These are phyloP conservation scores for Poeciliopsis infans DNA, from an alignment of 2,797 vertebrate genomes.

Conservation along the genomic window DNA sequence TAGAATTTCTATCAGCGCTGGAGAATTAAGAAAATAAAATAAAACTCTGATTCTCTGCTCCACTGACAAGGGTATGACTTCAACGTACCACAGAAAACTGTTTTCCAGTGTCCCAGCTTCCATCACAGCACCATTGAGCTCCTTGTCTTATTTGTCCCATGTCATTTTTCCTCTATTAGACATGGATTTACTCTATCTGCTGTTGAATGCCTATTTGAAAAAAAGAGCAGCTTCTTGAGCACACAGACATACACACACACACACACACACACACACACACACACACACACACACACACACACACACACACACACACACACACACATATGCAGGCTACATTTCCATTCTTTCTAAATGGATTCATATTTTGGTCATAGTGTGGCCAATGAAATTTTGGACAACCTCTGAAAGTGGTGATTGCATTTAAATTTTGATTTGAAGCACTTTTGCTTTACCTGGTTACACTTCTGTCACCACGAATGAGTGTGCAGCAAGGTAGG, in stretches of 20 bases:
- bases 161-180: constrained; percentile 37
- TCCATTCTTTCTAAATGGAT: constrained; percentile 44
- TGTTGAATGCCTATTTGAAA: constrained; percentile 29
- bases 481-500: constrained; percentile 6
- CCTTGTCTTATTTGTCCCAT: constrained; percentile 37
- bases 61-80: not conserved
- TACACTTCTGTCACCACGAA: constrained; percentile 15
- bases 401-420: constrained; percentile 42
- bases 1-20: not conserved
- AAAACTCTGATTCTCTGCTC: not conserved
- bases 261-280: not conserved
- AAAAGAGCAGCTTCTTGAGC: constrained; percentile 5
- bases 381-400: constrained; percentile 45
- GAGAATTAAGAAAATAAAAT: not conserved
- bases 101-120: constrained; percentile 11
- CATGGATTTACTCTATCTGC: constrained; percentile 18
- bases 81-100: constrained; percentile 10
- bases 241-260: not conserved
- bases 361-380: constrained; percentile 40
- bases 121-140: constrained; percentile 10
- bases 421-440: constrained; percentile 41
- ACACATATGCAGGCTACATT: constrained; percentile 20
- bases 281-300: not conserved
- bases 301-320: not conserved
- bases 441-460: constrained; percentile 41